Base-by-base conservation (phyloP, 2,797 vertebrate species). In the Enoplosus armatus region DNA sequence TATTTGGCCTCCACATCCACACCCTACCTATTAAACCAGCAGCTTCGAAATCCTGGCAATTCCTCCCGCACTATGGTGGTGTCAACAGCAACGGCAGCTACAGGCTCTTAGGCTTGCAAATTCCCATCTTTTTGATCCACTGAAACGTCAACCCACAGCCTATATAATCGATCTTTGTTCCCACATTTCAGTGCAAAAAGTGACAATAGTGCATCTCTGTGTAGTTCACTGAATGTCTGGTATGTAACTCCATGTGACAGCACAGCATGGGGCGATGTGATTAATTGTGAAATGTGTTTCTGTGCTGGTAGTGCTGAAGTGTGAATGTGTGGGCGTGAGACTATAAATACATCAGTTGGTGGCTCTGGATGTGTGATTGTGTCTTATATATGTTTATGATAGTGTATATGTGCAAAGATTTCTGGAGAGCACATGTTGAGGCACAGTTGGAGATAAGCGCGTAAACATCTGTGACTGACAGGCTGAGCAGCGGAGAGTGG, bases 381-480 rank as follows among this genome's bases (percentile, higher is more conserved):
- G 86, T 84, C 72, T 90, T 75, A 60, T 88, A 85, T 89, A 87
- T 80, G 77, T 89, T 87, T 85, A 68, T 69, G 79, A 87, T 85
- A 26, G 71, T 78, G 84, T 85, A 76, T 88, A 81, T 65, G 83
- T 86, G 85, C 79, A 85, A 81, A 86, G 69, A 63, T 77, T 84
- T 87, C 83, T 87, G 83, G 72, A 69, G 78, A 88, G 89, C 91
- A 90, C 90, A 90, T 91, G 90, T 88, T 66, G 89, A 90, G 79
- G 87, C 90, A 8, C 82, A 76, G 87, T 91, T 54, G 86, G 90
- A 92, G 92, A 93, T 92, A 92, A 93, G 91, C 85, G 73, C 77
- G 92, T 90, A 91, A 92, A 93, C 92, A 93, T 90, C 90, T 93
- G 91, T 92, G 92, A 93, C 84, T 89, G 92, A 93, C 92, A 91